A percentile compares a stretch with the other conserved stretches of the same genome.
phyloP scores from a whole-genome alignment of 2,888 invertebrate genomes.

The Calliphora vomitoria region DNA sequence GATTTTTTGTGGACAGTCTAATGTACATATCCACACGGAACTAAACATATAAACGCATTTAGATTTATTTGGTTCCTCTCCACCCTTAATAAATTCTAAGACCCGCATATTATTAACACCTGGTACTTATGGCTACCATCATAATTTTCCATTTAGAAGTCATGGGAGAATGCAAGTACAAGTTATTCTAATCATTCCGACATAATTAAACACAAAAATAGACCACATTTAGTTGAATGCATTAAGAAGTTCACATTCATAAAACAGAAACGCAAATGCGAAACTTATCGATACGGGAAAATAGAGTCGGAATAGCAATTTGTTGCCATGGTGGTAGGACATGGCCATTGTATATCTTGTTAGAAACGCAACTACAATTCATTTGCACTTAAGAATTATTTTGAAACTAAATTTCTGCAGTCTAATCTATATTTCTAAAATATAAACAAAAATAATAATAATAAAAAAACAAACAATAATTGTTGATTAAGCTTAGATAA shows the following conservation, averaged over 20 bases:
- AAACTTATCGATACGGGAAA: constrained; percentile 4
- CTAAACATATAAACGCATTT: background rate
- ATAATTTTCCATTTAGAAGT: constrained; percentile 38
- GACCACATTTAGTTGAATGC: constrained; percentile 1
- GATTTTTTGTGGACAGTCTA: too few relatives aligned
- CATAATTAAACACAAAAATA: background rate
- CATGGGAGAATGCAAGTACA: constrained; percentile 53
- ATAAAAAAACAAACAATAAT: background rate
- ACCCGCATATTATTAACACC: constrained; percentile 50
- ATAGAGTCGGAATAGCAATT: background rate
- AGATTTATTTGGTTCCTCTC: constrained; percentile 77
- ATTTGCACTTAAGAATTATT: too few relatives aligned
- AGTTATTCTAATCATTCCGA: constrained; percentile 32
- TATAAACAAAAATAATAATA: background rate
- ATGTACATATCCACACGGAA: background rate
- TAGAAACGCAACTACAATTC: too few relatives aligned
- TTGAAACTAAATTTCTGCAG: too few relatives aligned
- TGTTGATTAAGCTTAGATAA: background rate
- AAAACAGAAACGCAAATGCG: background rate
- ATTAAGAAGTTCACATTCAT: background rate
- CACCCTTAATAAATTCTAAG: constrained; percentile 22
- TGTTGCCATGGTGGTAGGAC: background rate
- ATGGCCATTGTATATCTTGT: background rate
- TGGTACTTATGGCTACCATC: constrained; percentile 31
- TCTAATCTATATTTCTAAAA: background rate